These are phyloP conservation scores for Nothobranchius kuhntae DNA, from an alignment of 2,113 vertebrate species.

Conservation along the genomic window DNA sequence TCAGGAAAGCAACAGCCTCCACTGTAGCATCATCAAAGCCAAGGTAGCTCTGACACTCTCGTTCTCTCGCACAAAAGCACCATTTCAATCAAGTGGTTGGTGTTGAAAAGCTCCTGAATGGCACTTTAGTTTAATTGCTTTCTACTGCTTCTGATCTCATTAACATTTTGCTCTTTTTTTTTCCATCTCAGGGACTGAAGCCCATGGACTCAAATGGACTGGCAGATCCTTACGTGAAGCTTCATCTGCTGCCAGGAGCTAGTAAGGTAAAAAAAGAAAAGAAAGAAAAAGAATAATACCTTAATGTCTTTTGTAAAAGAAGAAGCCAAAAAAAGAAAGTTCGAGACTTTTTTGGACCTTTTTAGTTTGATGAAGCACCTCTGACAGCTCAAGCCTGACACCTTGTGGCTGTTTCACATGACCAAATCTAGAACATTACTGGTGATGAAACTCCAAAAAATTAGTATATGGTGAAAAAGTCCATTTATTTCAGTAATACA, in stretches of 20 bases:
- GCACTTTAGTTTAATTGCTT: conserved; percentile 46
- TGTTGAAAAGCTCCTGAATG: conserved; percentile 54
- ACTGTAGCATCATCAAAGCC: conserved; percentile 91
- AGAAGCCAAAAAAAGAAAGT: background rate
- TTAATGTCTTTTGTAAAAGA: conserved; percentile 2
- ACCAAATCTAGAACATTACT: background rate
- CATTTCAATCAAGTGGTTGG: conserved; percentile 41
- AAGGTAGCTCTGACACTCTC: conserved; percentile 80
- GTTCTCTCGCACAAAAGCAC: conserved; percentile 30
- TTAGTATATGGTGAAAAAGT: too few relatives aligned
- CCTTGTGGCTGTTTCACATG: conserved; percentile 57
- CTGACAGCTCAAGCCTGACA: conserved; percentile 66
- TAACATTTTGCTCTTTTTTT: conserved; percentile 13
- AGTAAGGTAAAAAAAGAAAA: conserved; percentile 86
- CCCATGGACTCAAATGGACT: conserved; percentile 96
- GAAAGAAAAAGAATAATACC: background rate
- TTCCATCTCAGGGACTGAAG: conserved; percentile 86
- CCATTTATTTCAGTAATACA: too few relatives aligned
- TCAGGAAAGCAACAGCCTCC: conserved; percentile 90
- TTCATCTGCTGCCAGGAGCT: conserved; percentile 93
- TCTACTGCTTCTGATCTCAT: conserved; percentile 19
- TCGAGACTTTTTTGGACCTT: conserved; percentile 1
- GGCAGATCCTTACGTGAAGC: conserved; percentile 94
- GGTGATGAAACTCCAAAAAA: too few relatives aligned
- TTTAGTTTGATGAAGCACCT: conserved; percentile 5